Conservation (phyloP, 2,888 invertebrate genomes). For the Alsophila aescularia region DNA sequence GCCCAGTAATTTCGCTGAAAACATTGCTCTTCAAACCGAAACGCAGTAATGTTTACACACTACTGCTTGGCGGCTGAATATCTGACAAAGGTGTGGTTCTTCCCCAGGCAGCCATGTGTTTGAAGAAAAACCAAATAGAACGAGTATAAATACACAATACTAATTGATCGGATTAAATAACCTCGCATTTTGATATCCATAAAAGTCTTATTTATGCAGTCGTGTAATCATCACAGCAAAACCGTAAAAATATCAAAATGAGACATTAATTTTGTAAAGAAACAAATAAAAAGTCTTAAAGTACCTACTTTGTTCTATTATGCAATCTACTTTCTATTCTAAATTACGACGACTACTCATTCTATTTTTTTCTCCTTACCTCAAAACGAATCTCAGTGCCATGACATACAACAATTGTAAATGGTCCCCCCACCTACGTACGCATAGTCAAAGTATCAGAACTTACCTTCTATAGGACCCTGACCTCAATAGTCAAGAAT, state of each 20-base stretch:
- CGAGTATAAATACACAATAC: no score
- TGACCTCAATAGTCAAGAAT: constrained; percentile 22
- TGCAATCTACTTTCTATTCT: constrained; percentile 26
- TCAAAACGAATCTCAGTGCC: constrained; percentile 18
- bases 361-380: constrained; percentile 25
- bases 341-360: constrained; percentile 15
- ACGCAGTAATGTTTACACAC: no score
- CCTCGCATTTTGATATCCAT: no score
- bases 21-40: no score
- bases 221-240: background rate
- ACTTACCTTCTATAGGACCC: constrained; percentile 24
- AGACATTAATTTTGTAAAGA: constrained; percentile 7
- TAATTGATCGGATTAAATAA: no score
- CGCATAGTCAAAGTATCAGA: constrained; percentile 4
- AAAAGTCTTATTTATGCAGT: no score
- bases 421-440: constrained; percentile 14
- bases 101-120: no score
- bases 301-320: constrained; percentile 14
- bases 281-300: constrained; percentile 10
- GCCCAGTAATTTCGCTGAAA: no score
- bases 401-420: constrained; percentile 20
- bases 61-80: no score
- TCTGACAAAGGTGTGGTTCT: no score
- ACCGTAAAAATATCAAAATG: background rate
- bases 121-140: no score